phyloP scores from a whole-genome alignment of 2,888 invertebrate species.

The Lasioglossum vierecki region DNA sequence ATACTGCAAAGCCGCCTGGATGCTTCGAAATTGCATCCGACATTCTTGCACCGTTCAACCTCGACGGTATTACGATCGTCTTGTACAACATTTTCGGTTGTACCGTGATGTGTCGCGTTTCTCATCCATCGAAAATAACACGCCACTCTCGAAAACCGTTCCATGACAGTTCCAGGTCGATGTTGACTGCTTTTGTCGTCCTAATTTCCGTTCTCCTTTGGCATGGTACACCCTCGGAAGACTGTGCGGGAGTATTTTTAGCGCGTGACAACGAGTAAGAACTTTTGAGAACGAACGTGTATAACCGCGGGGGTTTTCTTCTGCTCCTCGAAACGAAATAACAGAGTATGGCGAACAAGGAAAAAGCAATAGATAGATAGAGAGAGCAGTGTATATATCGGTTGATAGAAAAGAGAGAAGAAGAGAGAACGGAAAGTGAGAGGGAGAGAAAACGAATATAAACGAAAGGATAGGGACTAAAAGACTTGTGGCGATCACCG shows the following conservation, averaged over 20 bases:
- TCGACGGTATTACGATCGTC: slow-evolving; percentile 47
- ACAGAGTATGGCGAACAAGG: slow-evolving; percentile 29
- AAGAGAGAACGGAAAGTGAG: slow-evolving; percentile 20
- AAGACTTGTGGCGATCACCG: slow-evolving; percentile 23
- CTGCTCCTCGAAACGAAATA: slow-evolving; percentile 46
- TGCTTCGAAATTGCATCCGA: slow-evolving; percentile 50
- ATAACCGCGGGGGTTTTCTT: slow-evolving; percentile 56
- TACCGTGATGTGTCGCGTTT: slow-evolving; percentile 50
- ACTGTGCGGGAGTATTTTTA: slow-evolving; percentile 73
- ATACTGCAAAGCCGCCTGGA: slow-evolving; percentile 69
- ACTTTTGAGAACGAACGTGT: slow-evolving; percentile 59
- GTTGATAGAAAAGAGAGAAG: slow-evolving; percentile 12
- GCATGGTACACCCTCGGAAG: slow-evolving; percentile 71
- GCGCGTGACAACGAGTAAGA: slow-evolving; percentile 70
- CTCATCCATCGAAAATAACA: slow-evolving; percentile 75
- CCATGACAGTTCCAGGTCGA: slow-evolving; percentile 73
- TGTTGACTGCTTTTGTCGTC: slow-evolving; percentile 61
- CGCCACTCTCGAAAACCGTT: slow-evolving; percentile 75
- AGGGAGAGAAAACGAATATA: slow-evolving; percentile 32
- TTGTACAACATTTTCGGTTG: slow-evolving; percentile 30
- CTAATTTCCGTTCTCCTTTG: slow-evolving; percentile 69
- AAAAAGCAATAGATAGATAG: slow-evolving; percentile 8
- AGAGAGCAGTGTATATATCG: neutral
- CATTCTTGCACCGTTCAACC: slow-evolving; percentile 43
- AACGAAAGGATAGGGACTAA: slow-evolving; percentile 37